These are phyloP conservation scores for Drosophila meridiana DNA, from an alignment of 2,888 invertebrate genomes.

Conservation along the genomic window DNA sequence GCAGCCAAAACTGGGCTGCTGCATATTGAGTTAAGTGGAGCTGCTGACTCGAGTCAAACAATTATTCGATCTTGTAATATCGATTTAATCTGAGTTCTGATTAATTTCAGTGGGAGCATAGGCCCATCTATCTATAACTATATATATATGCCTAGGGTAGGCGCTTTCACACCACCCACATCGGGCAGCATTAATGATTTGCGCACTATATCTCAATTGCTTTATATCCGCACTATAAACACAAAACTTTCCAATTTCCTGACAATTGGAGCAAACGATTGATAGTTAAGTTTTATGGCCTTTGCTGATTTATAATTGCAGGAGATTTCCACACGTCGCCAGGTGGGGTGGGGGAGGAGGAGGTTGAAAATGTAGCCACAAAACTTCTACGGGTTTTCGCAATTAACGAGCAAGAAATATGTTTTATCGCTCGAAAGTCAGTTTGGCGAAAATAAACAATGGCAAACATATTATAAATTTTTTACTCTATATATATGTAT, in stretches of 20 bases:
- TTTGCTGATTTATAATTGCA: conserved; percentile 38
- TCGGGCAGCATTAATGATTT: conserved; percentile 12
- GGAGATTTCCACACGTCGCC: conserved; percentile 53
- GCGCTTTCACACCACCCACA: conserved; percentile 49
- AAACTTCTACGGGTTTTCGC: conserved; percentile 40
- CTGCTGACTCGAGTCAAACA: conserved; percentile 31
- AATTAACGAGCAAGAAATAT: conserved; percentile 43
- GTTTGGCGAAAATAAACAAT: conserved; percentile 20
- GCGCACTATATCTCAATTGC: conserved; percentile 30
- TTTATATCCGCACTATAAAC: conserved; percentile 49
- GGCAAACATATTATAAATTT: conserved; percentile 11
- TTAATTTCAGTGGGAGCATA: conserved; percentile 10
- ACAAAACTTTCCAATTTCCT: conserved; percentile 64
- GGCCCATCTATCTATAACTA: background rate
- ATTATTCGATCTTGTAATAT: conserved; percentile 23
- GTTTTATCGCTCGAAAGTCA: conserved; percentile 51
- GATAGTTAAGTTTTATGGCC: conserved; percentile 57
- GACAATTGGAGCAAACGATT: conserved; percentile 70
- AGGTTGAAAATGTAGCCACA: conserved; percentile 17
- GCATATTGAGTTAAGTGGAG: conserved; percentile 25
- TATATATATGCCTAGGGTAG: background rate
- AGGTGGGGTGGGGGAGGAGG: background rate
- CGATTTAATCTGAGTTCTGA: background rate
- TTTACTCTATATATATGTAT: conserved; percentile 25
- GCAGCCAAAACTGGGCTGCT: conserved; percentile 26